Base-by-base conservation (phyloP, 2,797 vertebrate genomes). In the Xenopus petersii region DNA sequence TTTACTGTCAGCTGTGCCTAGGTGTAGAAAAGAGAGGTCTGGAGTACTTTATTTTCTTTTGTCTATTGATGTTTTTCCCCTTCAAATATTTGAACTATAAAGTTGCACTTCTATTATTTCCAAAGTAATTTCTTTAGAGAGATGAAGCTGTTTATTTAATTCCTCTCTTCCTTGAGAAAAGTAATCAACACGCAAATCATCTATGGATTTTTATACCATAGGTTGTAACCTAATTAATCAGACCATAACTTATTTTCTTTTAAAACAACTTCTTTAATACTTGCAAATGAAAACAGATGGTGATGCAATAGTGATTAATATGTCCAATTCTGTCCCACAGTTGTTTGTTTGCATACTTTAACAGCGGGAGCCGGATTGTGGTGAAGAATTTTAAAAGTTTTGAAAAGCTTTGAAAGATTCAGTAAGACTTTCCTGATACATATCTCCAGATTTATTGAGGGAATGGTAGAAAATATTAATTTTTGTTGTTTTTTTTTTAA, bases 131-230 rank as follows among this genome's bases (percentile, higher is more conserved):
- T 33, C 5, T 36, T 15, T 7, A 80, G 26, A 73, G 2, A 83
- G 74, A 76, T 66, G 10, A 16, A 79, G 30, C 42, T 74, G 26
- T 67, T 83, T 71, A 21, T n/a, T 63, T 63, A 36, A 36, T 63
- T 63, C 12, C 12, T 12, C 15, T 36, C 12, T 36, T 36, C 15
- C 6, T 9, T 16, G 26, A 36, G 8, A 60, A 63, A 63, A 63
- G 61, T 26, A 63, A 63, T 63, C 61, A 63, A 63, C 61, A 63
- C 11, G 13, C 61, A 63, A 63, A 63, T 63, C 61, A 63, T 16
- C 61, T 30, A 63, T 63, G 24, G 61, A 63, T 63, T 63, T 60
- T 60, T 26, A 33, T 36, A 12, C 61, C 16, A 36, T 36, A 63
- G 61, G 61, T 63, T 63, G 30, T 63, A 63, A 63, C 61, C 61